These are phyloP conservation scores for Labeo rohita DNA, from an alignment of 2,113 vertebrate species.

Conservation along the genomic window DNA sequence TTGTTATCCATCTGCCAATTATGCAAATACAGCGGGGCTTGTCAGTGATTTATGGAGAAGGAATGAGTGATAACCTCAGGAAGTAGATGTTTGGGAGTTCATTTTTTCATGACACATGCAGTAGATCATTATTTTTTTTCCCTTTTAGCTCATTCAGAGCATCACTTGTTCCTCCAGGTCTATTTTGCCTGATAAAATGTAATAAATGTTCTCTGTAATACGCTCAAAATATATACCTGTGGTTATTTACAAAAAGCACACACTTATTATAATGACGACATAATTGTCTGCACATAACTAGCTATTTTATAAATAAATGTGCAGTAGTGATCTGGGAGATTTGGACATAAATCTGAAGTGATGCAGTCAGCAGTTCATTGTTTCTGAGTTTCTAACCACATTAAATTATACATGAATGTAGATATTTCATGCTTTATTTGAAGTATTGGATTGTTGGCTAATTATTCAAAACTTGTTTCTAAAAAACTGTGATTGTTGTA, in stretches of 20 bases:
- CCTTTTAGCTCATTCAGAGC: slow-evolving; percentile 17
- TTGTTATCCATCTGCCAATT: slow-evolving; percentile 68
- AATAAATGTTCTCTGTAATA: neutral
- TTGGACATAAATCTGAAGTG: neutral
- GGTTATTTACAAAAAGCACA: neutral
- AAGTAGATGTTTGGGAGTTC: slow-evolving; percentile 61
- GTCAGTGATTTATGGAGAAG: slow-evolving; percentile 74
- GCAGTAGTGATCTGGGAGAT: neutral
- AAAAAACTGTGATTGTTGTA: neutral
- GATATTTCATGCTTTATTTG: neutral
- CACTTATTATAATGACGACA: neutral
- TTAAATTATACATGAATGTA: neutral
- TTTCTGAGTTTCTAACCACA: neutral
- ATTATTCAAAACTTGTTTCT: neutral
- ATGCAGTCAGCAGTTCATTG: neutral
- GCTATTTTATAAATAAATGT: too few species aligned
- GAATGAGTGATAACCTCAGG: slow-evolving; percentile 68
- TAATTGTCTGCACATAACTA: neutral
- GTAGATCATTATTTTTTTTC: slow-evolving; percentile 70
- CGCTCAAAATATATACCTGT: neutral
- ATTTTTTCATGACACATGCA: slow-evolving; percentile 55
- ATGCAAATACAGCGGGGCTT: slow-evolving; percentile 53
- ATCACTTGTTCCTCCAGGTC: neutral
- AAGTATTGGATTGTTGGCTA: neutral
- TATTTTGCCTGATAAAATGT: neutral